Percentiles rank a stretch among this genome's conserved stretches.
phyloP scores from a whole-genome alignment of 2,113 vertebrate species.

The Coreoperca whiteheadi region DNA sequence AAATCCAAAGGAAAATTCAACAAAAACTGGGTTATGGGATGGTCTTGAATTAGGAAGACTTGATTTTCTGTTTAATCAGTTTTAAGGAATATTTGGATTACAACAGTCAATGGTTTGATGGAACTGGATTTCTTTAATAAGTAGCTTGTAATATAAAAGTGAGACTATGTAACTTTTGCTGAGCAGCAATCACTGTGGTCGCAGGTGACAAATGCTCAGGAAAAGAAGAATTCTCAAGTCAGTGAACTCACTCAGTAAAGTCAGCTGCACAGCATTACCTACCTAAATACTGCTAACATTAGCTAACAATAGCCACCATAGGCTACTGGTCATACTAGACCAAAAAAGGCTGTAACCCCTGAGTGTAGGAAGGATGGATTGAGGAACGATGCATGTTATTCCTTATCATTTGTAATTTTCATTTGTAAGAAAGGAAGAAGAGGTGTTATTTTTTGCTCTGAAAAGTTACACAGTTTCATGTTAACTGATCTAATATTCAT shows the following conservation, averaged over 20 bases:
- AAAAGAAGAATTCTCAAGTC: background rate
- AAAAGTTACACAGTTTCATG: background rate
- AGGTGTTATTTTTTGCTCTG: background rate
- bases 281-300: background rate
- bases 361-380: background rate
- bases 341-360: background rate
- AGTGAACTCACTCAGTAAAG: background rate
- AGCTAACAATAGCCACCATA: background rate
- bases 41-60: background rate
- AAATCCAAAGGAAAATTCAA: background rate
- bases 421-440: background rate
- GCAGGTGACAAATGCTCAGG: background rate
- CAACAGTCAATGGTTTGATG: background rate
- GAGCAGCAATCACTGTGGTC: background rate
- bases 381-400: background rate
- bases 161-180: background rate
- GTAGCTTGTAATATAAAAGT: background rate
- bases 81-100: background rate
- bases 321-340: background rate
- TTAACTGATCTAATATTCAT: background rate
- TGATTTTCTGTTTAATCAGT: background rate
- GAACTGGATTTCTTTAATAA: background rate
- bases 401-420: background rate
- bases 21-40: background rate
- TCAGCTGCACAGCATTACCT: background rate